Conservation (phyloP, 2,888 invertebrate species). For the Drosophila borealis region DNA sequence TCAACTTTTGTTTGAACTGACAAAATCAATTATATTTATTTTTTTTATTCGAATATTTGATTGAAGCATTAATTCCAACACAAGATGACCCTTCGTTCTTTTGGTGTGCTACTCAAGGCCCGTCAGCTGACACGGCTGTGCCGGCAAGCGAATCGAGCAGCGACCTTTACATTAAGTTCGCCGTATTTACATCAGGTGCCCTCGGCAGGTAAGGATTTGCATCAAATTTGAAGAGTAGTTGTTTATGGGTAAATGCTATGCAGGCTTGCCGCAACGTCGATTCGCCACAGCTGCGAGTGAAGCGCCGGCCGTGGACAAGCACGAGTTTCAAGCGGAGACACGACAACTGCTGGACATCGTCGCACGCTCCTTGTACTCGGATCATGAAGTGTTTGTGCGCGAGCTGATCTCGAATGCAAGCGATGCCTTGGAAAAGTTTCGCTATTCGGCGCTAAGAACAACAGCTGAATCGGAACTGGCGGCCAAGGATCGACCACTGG, state of each 20-base stretch:
- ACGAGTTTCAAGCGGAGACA: conserved; percentile 99
- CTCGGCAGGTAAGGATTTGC: conserved; percentile 14
- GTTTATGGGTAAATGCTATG: background rate
- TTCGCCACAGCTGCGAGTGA: conserved; percentile 48
- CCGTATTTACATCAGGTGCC: background rate
- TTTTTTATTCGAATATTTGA: conserved; percentile 1
- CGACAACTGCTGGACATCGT: conserved; percentile 98
- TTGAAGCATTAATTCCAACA: background rate
- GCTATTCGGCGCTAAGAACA: conserved; percentile 89
- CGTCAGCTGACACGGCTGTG: conserved; percentile 31
- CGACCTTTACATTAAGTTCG: conserved; percentile 9
- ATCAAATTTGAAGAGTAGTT: background rate
- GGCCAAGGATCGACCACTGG: conserved; percentile 89
- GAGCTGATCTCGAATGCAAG: conserved; percentile 98
- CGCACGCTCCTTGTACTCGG: conserved; percentile 97
- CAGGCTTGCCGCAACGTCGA: conserved; percentile 33
- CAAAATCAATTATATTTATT: conserved; percentile 2
- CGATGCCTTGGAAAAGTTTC: conserved; percentile 97
- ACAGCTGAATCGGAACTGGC: conserved; percentile 86
- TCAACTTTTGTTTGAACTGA: conserved; percentile 20
- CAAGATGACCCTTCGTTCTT: conserved; percentile 38
- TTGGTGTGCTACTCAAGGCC: conserved; percentile 32
- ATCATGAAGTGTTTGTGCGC: conserved; percentile 98
- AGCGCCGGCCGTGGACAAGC: conserved; percentile 86
- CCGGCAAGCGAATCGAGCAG: conserved; percentile 36